These are phyloP conservation scores for Aleiodes testaceus DNA, from an alignment of 2,888 invertebrate genomes.

Conservation along the genomic window DNA sequence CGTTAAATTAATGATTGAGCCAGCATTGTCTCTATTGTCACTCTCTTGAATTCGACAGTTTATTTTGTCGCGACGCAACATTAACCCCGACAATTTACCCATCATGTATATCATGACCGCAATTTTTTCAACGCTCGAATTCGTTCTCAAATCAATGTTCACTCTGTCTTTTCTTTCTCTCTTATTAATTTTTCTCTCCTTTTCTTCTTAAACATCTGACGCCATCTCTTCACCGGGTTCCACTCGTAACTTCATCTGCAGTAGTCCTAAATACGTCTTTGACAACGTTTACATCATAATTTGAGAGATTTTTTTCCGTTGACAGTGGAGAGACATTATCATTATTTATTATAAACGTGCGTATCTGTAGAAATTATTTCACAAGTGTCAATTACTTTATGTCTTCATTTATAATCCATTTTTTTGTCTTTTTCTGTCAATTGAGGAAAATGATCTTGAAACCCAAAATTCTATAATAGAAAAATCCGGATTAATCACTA, in stretches of 20 bases:
- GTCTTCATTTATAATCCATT: too few relatives aligned
- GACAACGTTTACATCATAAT: background rate
- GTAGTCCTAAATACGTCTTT: background rate
- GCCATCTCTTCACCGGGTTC: background rate
- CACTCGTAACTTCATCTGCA: background rate
- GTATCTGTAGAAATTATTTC: too few relatives aligned
- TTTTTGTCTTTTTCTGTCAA: too few relatives aligned
- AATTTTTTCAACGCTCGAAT: constrained; percentile 6
- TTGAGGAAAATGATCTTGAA: too few relatives aligned
- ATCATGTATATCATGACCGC: constrained; percentile 4
- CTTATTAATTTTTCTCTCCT: background rate
- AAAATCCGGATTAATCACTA: too few relatives aligned
- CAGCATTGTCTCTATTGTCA: background rate
- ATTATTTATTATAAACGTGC: too few relatives aligned
- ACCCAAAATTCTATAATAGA: too few relatives aligned
- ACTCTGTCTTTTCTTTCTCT: background rate
- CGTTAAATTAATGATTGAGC: constrained; percentile 52
- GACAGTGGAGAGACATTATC: background rate
- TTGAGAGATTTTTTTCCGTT: background rate
- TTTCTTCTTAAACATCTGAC: background rate
- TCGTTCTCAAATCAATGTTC: constrained; percentile 5
- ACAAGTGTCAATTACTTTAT: too few relatives aligned
- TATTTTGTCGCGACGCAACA: constrained; percentile 38
- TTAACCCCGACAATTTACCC: constrained; percentile 25
- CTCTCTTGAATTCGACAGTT: constrained; percentile 40